Conservation (phyloP, 2,797 vertebrate genomes). For the Enteromius afrohamiltoni region DNA sequence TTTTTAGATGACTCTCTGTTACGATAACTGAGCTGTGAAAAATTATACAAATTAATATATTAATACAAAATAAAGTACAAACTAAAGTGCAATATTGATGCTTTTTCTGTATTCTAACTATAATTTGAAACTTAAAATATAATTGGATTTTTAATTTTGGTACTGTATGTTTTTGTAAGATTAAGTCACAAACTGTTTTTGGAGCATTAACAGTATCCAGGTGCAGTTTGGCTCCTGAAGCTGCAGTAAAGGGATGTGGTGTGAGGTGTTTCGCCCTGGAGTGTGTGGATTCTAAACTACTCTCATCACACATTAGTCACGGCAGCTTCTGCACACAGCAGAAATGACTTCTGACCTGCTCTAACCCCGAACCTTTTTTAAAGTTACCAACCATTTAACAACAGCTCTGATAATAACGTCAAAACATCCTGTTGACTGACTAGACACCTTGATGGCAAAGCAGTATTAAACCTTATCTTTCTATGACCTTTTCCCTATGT, state of each 20-base stretch:
- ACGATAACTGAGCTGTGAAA: neutral
- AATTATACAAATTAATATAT: neutral
- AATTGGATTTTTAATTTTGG: neutral
- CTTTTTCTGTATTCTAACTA: neutral
- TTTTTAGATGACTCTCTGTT: neutral
- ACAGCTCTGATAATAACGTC: constrained; percentile 2
- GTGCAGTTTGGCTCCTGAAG: constrained; percentile 16
- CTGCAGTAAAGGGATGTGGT: constrained; percentile 12
- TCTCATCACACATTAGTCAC: constrained; percentile 55
- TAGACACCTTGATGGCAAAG: constrained; percentile 19
- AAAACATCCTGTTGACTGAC: neutral
- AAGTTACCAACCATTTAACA: constrained; percentile 18
- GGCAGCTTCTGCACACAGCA: constrained; percentile 60
- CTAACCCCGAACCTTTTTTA: constrained; percentile 6
- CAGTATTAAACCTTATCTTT: constrained; percentile 26
- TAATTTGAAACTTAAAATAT: neutral
- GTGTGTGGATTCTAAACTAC: constrained; percentile 34
- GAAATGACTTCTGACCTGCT: constrained; percentile 19
- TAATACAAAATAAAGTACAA: neutral
- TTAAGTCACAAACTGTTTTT: neutral
- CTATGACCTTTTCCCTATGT: constrained; percentile 7
- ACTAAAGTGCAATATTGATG: neutral
- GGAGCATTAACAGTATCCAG: constrained; percentile 24
- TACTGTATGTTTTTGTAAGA: neutral
- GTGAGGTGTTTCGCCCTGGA: constrained; percentile 35